Evolutionary conservation across 30 jellyfish, hydroid and myxozoan genomes (phyloP), one percentile per base, ranked within the genome.

Genomic region (Chironex yamaguchii): DNA sequence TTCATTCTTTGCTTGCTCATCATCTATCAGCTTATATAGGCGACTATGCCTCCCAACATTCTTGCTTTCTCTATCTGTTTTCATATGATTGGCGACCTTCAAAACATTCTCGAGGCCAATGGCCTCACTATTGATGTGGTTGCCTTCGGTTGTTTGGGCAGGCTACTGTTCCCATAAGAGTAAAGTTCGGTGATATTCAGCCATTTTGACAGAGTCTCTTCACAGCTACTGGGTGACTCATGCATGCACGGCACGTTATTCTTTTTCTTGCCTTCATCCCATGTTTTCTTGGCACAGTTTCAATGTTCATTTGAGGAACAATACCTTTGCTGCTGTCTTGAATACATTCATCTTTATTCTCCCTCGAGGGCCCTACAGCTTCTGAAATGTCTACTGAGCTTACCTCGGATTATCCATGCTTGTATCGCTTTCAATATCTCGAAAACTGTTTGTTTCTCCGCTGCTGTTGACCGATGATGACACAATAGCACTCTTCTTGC

Each of bases 191-290:
- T 71, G 85, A 71, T 71, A 71, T 71, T 71, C 85, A 1, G 48
- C 76, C 85, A 71, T 71, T 71, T 69, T 36, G 81, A 30, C 85
- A 71, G 85, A 71, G 36, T 71, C 85, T 0, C 85, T 36, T 36
- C 71, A 71, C 85, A 71, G 36, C 33, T 1, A 17, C 80, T 67
- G 80, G 80, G 80, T 67, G 80, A 31, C n/a, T 67, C 58, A 25
- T 67, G 62, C 58, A 31, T 9, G 80, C 53, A 22, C 14, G 53
- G 53, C 80, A 67, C 62, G 62, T 1, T 25, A 67, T 25, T 67
- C 64, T 1, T 36, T 67, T 67, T 67, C 58, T 67, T 0, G 52
- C 81, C 32, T 42, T 67, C 81, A 25, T 58, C 9, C 81, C 81
- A 67, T 67, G 58, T 2, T 67, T 67, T 29, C 2, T 0, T 67